A percentile compares a stretch with the other conserved stretches of the same genome.
Conservation (phyloP, 2,797 vertebrate species). For the Chelonia mydas region DNA sequence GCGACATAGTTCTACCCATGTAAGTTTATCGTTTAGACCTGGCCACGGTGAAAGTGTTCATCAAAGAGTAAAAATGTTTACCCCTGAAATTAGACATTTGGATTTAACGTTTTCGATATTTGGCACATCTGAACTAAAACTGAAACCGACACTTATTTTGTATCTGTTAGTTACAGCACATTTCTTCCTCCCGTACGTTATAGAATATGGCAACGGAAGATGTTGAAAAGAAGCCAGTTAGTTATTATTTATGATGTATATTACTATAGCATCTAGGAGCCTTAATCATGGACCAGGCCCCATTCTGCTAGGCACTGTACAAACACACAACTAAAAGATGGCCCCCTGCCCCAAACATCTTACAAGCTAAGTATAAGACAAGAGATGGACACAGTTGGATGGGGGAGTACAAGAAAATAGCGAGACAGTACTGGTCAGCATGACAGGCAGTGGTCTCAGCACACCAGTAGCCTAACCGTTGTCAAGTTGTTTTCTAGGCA, state of each 20-base stretch:
- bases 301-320: slow-evolving; percentile 22
- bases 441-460: neutral
- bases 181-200: neutral
- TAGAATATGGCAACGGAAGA: neutral
- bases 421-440: neutral
- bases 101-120: neutral
- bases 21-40: too few relatives aligned
- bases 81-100: neutral
- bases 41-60: neutral
- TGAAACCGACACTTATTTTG: neutral
- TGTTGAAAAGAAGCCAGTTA: neutral
- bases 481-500: neutral
- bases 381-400: neutral
- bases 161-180: neutral
- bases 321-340: neutral
- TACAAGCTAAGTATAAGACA: neutral
- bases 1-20: too few relatives aligned
- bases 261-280: neutral
- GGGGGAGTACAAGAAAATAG: neutral
- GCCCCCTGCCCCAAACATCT: neutral
- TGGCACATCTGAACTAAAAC: neutral
- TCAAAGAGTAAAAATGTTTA: neutral
- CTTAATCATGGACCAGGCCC: neutral
- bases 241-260: neutral
- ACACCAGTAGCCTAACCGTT: neutral